Base-by-base conservation (phyloP, 2,113 vertebrate genomes). In the Callionymus lyra region DNA sequence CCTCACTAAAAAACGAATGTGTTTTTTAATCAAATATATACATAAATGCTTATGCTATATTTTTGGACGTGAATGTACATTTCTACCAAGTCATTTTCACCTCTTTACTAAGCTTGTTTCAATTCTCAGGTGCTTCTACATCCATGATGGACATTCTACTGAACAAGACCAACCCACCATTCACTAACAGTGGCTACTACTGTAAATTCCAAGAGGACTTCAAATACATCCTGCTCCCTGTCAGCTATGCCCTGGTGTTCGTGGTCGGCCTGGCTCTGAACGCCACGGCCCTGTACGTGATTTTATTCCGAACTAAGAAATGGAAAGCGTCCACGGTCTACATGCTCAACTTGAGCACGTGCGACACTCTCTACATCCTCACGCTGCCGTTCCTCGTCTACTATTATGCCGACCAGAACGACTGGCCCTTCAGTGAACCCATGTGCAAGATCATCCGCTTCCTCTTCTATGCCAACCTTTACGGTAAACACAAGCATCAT, bases 391-490 rank as follows among this genome's bases (percentile, higher is more conserved):
- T 98, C 45, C 87, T 98, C 49, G 81, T 98, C 35, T 93, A 90
- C 49, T 98, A 98, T 65, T 98, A 98, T 0, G 88, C 90, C 3
- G 82, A 78, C 6, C 80, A 87, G 8, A 91, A 95, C 56, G 83
- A 95, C 83, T 98, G 95, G 94, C 94, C 91, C 9, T 97, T 98
- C 74, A 80, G 86, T 0, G 87, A 83, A 8, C 74, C 70, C 4
- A 50, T 98, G 53, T 98, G 95, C 68, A 98, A 98, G 72, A 56
- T 94, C 6, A 90, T 96, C 9, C 93, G 91, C 49, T 98, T 97
- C 79, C 82, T 98, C 17, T 98, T 98, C 70, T 98, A 98, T 71
- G 85, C 90, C 68, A 98, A 98, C 72, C 82, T 98, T 14, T 98
- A 99, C 44, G 90, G 92, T 80, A 93, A 4, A 14, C 2, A 31